These are phyloP conservation scores for Pollenia amentaria DNA, from an alignment of 2,888 invertebrate species.

Conservation along the genomic window DNA sequence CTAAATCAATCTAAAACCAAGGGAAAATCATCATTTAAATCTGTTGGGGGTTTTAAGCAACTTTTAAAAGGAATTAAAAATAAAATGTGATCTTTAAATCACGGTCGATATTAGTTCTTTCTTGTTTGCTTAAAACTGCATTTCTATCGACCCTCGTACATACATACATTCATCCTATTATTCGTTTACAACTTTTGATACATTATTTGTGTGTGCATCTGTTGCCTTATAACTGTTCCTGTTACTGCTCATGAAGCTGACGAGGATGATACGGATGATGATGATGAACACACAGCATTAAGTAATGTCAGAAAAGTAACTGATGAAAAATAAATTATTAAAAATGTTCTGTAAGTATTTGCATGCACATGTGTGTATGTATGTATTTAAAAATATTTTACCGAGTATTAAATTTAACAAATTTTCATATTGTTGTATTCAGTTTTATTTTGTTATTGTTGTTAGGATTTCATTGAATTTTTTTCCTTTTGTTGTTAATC, in stretches of 20 bases:
- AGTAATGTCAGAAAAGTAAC: slow-evolving; percentile 69
- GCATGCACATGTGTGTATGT: neutral
- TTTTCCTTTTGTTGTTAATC: slow-evolving; percentile 28
- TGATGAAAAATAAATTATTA: slow-evolving; percentile 74
- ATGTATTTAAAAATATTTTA: slow-evolving; percentile 12
- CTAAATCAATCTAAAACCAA: too few relatives aligned
- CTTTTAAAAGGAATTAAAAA: too few relatives aligned
- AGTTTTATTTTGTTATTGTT: slow-evolving; percentile 30
- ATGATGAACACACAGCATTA: slow-evolving; percentile 61
- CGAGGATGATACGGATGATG: slow-evolving; percentile 50
- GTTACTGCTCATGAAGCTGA: slow-evolving; percentile 48
- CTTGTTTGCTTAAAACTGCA: too few relatives aligned
- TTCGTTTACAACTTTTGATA: slow-evolving; percentile 12
- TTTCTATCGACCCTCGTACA: neutral
- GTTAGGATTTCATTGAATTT: neutral
- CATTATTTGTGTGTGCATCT: neutral
- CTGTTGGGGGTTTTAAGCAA: too few relatives aligned
- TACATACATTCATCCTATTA: slow-evolving; percentile 7
- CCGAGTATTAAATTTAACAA: slow-evolving; percentile 18
- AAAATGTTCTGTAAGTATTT: slow-evolving; percentile 47
- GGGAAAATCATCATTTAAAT: too few relatives aligned
- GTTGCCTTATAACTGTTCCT: neutral
- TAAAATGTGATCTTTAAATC: too few relatives aligned
- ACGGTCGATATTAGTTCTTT: too few relatives aligned
- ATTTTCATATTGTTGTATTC: slow-evolving; percentile 30